Base-by-base conservation (phyloP, 2,888 invertebrate genomes). In the Tyria jacobaeae region DNA sequence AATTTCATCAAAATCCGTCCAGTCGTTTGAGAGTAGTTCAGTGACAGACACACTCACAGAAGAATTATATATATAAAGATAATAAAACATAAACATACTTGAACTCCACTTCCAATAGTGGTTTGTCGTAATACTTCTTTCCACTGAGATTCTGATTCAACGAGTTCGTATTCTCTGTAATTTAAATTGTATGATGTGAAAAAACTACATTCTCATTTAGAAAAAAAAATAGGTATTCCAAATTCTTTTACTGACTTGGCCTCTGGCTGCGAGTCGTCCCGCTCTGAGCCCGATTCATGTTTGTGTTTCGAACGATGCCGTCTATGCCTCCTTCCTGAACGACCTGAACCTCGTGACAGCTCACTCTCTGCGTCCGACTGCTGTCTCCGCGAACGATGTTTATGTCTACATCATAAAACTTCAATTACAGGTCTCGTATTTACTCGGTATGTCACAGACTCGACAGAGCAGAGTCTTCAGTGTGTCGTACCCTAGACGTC, bases 321-420 rank as follows among this genome's bases (percentile, higher is more conserved):
- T 47, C 96, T 94, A 77, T 96, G 96, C 62, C 96, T 96, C 64
- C 97, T 95, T 21, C 96, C 96, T 9, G 97, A 97, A 73, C 97
- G 95, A 17, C 96, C 97, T 9, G 98, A 98, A 48, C 97, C 96
- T 66, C 97, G 96, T 0, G 98, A 98, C 73, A 97, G 91, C 89
- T 98, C 98, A 80, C 98, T 98, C 89, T 98, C 98, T 73, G 97
- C 98, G 85, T 98, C 98, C 1, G 98, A 98, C 75, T 93, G 97
- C 96, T 94, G 93, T 80, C 96, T 95, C 73, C 97, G 95, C 78
- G 97, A 97, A 44, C 97, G 96, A 85, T 97, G 97, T 79, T 96
- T 95, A 86, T 97, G 96, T 81, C 97, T 96, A 72, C 3, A 67
- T 5, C 15, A 49, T 35, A 47, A 21, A 47, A 21, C 17, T 24